Base-by-base conservation (phyloP, 2,113 vertebrate species). In the Onychorhynchus coronatus region DNA sequence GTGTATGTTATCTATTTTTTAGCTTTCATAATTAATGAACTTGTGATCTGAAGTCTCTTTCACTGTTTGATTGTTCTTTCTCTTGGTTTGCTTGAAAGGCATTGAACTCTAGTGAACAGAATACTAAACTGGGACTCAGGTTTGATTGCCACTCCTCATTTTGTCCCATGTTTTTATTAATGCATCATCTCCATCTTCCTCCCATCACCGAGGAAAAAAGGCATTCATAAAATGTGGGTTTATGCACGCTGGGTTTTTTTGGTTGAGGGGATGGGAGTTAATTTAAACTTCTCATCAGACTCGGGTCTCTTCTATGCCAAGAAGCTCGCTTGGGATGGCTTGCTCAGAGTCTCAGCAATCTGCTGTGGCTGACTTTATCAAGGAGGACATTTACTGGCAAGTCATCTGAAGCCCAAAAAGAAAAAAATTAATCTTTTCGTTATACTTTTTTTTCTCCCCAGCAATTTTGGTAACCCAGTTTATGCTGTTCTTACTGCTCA, bases 21-120 rank as follows among this genome's bases (percentile, higher is more conserved):
- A 94, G 39, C 90, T 87, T 62, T 92, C 71, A 61, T 85, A 91
- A 96, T 91, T 73, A 93, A 93, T 73, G 61, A 37, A 86, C 63
- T 88, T 50, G 28, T 55, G 88, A 81, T 83, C 31, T 70, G 44
- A 94, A 88, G 49, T 59, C 62, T 59, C 65, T 78, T 75, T 25
- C 62, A 52, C 30, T 31, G 14, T 30, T 80, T 58, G 61, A 74
- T 72, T 42, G 61, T 39, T 85, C 78, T 85, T 47, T 72, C 50
- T 61, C 80, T 75, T 49, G n/a, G 19, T 31, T 27, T 62, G 12
- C 28, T 66, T 83, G 74, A 82, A 91, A 82, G 62, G 63, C 44
- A 49, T 14, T 22, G 10, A 23, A 24, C 20, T 53, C 23, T 1
- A 66, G 39, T 4, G 3, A 87, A 72, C 0, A 76, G 67, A 88